Percentiles rank a stretch among this genome's conserved stretches.
Evolutionary conservation across 2,888 invertebrate species (phyloP).

Genomic region (Callosobruchus maculatus): DNA sequence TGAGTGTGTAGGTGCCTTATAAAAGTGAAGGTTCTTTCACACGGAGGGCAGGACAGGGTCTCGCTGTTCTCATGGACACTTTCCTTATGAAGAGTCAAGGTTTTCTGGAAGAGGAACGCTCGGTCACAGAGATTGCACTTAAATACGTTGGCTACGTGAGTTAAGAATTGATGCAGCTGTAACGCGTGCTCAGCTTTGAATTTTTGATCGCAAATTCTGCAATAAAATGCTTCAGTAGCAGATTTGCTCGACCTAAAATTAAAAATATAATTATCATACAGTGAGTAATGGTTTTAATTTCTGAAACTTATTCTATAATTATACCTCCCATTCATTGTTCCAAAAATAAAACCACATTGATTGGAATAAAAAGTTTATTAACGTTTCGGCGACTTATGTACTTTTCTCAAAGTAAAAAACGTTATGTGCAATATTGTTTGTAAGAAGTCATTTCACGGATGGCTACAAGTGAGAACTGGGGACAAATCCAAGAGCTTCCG

Average conservation of each 20-base stretch:
- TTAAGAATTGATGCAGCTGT: slow-evolving; percentile 13
- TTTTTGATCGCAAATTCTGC: slow-evolving; percentile 23
- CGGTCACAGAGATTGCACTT: slow-evolving; percentile 12
- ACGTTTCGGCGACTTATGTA: too few species aligned
- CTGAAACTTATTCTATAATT: too few species aligned
- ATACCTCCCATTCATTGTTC: too few species aligned
- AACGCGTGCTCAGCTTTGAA: slow-evolving; percentile 16
- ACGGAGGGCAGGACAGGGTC: slow-evolving; percentile 2
- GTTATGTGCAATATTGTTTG: too few species aligned
- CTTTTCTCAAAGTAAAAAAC: too few species aligned
- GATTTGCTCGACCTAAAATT: not conserved
- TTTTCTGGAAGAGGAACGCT: slow-evolving; percentile 37
- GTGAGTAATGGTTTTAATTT: too few species aligned
- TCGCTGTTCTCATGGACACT: slow-evolving; percentile 11
- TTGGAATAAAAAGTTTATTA: too few species aligned
- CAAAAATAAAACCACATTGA: too few species aligned
- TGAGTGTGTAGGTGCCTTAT: slow-evolving; percentile 1
- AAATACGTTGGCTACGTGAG: slow-evolving; percentile 22
- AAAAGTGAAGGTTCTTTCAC: slow-evolving; percentile 6
- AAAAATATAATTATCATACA: too few species aligned
- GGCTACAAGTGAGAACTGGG: too few species aligned
- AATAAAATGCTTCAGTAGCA: slow-evolving; percentile 41
- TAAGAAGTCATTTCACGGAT: too few species aligned
- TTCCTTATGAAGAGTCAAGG: slow-evolving; percentile 32
- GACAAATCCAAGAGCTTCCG: too few species aligned